Base-by-base conservation (phyloP, 2,888 invertebrate species). In the Leuctra nigra region DNA sequence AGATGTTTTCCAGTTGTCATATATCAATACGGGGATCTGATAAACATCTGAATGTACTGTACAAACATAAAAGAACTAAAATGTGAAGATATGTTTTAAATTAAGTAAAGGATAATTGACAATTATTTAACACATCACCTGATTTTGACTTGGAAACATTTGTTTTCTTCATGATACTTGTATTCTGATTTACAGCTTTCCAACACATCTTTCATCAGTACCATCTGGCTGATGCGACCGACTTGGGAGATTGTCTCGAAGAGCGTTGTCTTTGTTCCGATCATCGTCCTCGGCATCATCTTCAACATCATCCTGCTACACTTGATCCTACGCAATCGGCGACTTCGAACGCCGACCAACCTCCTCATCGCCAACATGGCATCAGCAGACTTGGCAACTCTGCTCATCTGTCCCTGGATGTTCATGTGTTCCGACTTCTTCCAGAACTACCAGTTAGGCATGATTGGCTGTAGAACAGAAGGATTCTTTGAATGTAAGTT, bases 301-400 rank as follows among this genome's bases (percentile, higher is more conserved):
- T 81, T 83, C 2, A 90, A 90, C 68, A 71, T 77, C 3, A 70
- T 82, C 1, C 77, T 89, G 22, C 72, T 89, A 11, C 73, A 79
- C 61, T 77, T 86, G 7, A 76, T 90, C 18, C 63, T 77, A 2
- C 77, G 75, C 60, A 81, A 83, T 68, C 78, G 77, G 39, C 76
- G 82, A 66, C 70, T 89, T 7, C 78, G 82, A 67, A 81, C 82
- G 0, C 80, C 86, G 0, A 85, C 86, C 13, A 88, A 89, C 70
- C 74, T 83, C 33, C 73, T 90, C 50, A 80, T 90, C 23, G 83
- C 81, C 38, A 90, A 88, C 65, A 80, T 89, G 81, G 87, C 88
- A 0, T 66, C 81, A 0, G 83, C 85, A 0, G 89, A 90, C 68
- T 71, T 86, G 16, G 66, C 82, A 1, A 82, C 83, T 0, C 68